Conservation (phyloP, 37 sponge, comb jelly and placozoan species). For the Halichondria panicea region DNA sequence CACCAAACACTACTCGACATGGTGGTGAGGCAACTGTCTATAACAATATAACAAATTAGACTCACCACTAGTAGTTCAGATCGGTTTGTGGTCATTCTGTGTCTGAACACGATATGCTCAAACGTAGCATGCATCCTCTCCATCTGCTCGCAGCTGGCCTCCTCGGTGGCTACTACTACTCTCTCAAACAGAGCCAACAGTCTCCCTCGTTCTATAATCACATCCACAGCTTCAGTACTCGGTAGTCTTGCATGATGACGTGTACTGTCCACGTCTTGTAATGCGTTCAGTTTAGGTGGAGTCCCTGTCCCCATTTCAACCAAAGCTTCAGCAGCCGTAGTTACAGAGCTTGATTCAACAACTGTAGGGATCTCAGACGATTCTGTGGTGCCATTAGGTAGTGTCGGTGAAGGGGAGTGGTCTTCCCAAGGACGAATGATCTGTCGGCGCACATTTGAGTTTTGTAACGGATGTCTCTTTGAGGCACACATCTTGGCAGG, state of each 20-base stretch:
- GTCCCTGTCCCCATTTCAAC: neutral
- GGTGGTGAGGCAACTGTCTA: too few relatives aligned
- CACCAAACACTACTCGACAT: too few relatives aligned
- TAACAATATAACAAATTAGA: too few relatives aligned
- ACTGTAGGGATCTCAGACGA: too few relatives aligned
- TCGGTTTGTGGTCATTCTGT: constrained; percentile 44
- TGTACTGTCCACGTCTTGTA: neutral
- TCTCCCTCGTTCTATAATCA: constrained; percentile 16
- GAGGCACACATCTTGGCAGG: neutral
- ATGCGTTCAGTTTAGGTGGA: neutral
- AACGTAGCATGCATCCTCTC: constrained; percentile 52
- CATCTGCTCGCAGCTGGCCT: constrained; percentile 29
- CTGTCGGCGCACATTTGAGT: constrained; percentile 5
- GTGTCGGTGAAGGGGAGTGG: constrained; percentile 4
- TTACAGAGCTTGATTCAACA: neutral
- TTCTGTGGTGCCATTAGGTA: too few relatives aligned
- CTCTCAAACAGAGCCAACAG: constrained; percentile 35
- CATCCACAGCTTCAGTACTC: neutral
- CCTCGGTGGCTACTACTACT: constrained; percentile 33
- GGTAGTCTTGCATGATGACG: neutral
- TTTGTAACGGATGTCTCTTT: neutral
- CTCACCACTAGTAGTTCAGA: constrained; percentile 28
- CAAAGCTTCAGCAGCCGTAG: constrained; percentile 8
- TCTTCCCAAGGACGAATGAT: constrained; percentile 20
- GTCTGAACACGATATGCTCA: constrained; percentile 59